Base-by-base conservation (phyloP, 1,140 invertebrate species). In the Panulirus ornatus region DNA sequence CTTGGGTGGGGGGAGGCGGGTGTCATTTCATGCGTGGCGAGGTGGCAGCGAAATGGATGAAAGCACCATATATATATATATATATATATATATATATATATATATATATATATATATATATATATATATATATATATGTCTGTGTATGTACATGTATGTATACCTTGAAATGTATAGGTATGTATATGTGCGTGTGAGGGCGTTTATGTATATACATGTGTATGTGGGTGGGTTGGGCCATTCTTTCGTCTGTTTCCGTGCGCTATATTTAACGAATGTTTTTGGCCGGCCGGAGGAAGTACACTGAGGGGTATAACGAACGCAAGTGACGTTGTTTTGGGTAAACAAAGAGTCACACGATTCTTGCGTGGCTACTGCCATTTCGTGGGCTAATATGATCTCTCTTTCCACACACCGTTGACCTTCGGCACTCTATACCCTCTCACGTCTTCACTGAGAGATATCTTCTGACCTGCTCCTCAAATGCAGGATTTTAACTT, bases 131-230 rank as follows among this genome's bases (percentile, higher is more conserved):
- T 58, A 36, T 82, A 38, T 82, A 63, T 82, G 58, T 82, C 16
- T 84, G 73, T 42, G 47, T 73, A 36, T 84, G 34, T 47, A 82
- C 58, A 27, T 82, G 58, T 82, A 36, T 82, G 30, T 82, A 30
- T 82, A 58, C 58, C 6, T 82, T 36, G 16, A 36, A 58, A 82
- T 30, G 38, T 82, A 82, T 63, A 58, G 54, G 42, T 82, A 82
- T 82, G 30, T 58, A 58, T 82, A 36, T 40, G 42, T 82, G n/a
- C 58, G 42, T 51, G 42, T 82, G n/a, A 58, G 30, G 54, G 38
- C 58, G n/a, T 82, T 6, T 58, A 82, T 58, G n/a, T 63, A 58
- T 82, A 63, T 82, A 58, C 58, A 30, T 82, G 27, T 63, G n/a
- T 51, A 58, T 44, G n/a, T n/a, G n/a, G n/a, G n/a, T n/a, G n/a